Evolutionary conservation across 2,113 vertebrate genomes (phyloP).

Genomic region (Ctenomys sociabilis): DNA sequence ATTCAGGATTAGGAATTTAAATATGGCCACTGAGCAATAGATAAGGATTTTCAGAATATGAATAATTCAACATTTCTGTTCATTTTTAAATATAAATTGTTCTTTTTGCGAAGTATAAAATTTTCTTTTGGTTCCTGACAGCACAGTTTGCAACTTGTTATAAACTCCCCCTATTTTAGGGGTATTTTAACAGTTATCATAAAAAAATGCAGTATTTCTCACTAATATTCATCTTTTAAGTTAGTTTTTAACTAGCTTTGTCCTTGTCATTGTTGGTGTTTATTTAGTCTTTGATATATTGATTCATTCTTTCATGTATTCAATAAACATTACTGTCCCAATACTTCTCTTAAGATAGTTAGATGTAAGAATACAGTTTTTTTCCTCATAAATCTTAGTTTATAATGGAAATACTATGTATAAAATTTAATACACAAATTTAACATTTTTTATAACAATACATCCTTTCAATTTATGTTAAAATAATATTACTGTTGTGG

Average conservation of each 20-base stretch:
- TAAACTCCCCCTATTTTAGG: not conserved
- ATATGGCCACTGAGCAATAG: not conserved
- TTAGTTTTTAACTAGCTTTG: constrained; percentile 7
- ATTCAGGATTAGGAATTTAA: constrained; percentile 79
- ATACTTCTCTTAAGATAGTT: not conserved
- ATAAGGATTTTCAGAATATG: constrained; percentile 52
- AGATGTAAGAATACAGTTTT: not conserved
- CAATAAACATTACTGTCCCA: constrained; percentile 7
- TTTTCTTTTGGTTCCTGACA: not conserved
- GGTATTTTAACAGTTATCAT: not conserved
- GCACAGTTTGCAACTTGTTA: constrained; percentile 1
- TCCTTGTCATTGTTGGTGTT: constrained; percentile 18
- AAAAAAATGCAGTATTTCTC: constrained; percentile 2
- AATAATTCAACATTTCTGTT: constrained; percentile 11
- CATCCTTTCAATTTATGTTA: not conserved
- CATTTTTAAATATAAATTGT: constrained; percentile 38
- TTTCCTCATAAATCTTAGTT: not conserved
- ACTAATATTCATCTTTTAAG: not conserved
- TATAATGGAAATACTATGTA: not conserved
- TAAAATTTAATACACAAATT: not conserved
- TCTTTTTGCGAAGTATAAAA: not conserved
- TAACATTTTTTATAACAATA: not conserved
- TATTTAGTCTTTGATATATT: not conserved
- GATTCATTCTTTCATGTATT: not conserved
- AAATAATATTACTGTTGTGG: not conserved